Evolutionary conservation across 2,888 invertebrate species (phyloP), one percentile per base, ranked within the genome.

Genomic region (Iselma pallidipennis): DNA sequence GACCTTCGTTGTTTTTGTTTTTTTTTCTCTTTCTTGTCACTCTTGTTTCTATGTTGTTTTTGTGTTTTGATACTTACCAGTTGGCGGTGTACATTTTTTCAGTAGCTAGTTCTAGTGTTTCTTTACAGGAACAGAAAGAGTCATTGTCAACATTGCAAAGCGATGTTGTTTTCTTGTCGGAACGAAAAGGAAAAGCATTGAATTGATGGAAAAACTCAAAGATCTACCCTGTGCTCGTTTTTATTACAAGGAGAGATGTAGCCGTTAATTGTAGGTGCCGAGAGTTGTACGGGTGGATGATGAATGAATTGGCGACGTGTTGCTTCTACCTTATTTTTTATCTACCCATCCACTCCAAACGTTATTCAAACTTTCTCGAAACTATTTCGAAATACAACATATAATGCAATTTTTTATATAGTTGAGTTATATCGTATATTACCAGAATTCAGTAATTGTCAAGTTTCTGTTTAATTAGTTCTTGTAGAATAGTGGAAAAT

Each of bases 1-100:
- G 59, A 60, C 57, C 61, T 59, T 62, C 61, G 53, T 66, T 61
- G 63, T 61, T 64, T 65, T 61, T 60, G 52, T 61, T 65, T 61
- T 64, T 65, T 61, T 60, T 52, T 57, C 60, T 64, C 60, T 31
- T 57, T 53, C 59, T 58, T 54, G 51, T 56, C 52, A 57, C 48
- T 58, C 60, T 58, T 65, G 54, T 61, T 54, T 57, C 42, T 14
- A n/a, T 57, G 50, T 52, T 63, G 33, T 19, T 10, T 57, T 45
- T 2, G 0, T 12, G 50, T 16, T 49, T 23, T 49, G 4, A 25
- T 49, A 25, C 19, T 10, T 10, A 31, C 5, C 16, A 16, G n/a
- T n/a, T n/a, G n/a, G 16, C 16, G 16, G 16, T 14, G 7, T 16
- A 37, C 7, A 7, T 37, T 16, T 31, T 10, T 4, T 4, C 14